These are phyloP conservation scores for Miltochrista miniata DNA, from an alignment of 2,888 invertebrate genomes.

Conservation along the genomic window DNA sequence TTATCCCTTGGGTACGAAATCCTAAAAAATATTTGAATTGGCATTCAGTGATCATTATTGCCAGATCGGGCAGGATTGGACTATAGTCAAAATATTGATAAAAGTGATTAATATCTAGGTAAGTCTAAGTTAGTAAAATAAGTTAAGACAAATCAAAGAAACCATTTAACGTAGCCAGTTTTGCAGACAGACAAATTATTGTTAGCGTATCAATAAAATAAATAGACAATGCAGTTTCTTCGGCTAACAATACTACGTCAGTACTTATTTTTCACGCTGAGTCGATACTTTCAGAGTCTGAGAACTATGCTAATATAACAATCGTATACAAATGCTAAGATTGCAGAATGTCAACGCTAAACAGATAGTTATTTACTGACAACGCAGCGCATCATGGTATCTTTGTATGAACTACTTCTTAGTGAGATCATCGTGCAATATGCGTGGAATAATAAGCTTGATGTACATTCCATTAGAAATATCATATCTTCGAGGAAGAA, in stretches of 20 bases:
- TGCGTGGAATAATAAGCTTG: neutral
- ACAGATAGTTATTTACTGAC: slow-evolving; percentile 1
- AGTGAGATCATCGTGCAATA: slow-evolving; percentile 1
- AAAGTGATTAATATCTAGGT: too few species aligned
- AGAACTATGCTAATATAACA: slow-evolving; percentile 15
- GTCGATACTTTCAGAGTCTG: slow-evolving; percentile 6
- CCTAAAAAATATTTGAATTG: too few species aligned
- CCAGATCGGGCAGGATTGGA: too few species aligned
- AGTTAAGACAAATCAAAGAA: too few species aligned
- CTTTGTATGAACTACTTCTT: slow-evolving; percentile 9
- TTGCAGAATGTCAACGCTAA: slow-evolving; percentile 11
- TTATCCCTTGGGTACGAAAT: too few species aligned
- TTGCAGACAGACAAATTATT: too few species aligned
- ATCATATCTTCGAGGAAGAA: too few species aligned
- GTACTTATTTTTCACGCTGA: slow-evolving; percentile 27
- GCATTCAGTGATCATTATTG: too few species aligned
- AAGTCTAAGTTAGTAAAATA: too few species aligned
- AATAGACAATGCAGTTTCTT: neutral
- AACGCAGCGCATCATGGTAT: slow-evolving; percentile 10
- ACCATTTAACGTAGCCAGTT: too few species aligned
- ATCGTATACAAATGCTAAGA: slow-evolving; percentile 5
- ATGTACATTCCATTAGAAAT: too few species aligned
- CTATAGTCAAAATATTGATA: too few species aligned
- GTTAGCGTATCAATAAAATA: neutral
- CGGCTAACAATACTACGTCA: slow-evolving; percentile 32